Base-by-base conservation (phyloP, 2,888 invertebrate species). In the Torymus aiolomorphi region DNA sequence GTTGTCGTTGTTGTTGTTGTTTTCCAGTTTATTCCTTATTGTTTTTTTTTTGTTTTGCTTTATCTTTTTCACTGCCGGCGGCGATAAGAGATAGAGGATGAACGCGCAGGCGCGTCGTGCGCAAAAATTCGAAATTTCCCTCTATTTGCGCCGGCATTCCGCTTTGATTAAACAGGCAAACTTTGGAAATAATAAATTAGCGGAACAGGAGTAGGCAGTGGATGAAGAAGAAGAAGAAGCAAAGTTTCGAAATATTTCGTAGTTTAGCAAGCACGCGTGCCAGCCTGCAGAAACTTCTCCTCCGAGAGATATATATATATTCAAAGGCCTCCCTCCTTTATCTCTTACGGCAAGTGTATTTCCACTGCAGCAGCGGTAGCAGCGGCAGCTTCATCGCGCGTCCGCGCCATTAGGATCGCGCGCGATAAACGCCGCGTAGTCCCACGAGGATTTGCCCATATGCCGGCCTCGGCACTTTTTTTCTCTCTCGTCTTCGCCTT, bases 181-280 rank as follows among this genome's bases (percentile, higher is more conserved):
- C 31, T 76, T 76, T 42, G 0, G 54, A 76, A 69, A 76, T 76
- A 76, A 76, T 76, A 70, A 76, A 70, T 76, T 70, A 69, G 62
- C 57, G 2, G 12, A 59, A 16, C 13, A 12, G 56, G 3, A 13
- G 69, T 2, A 13, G 14, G 31, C n/a, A 4, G 18, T 13, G 12
- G 0, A 16, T 14, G 18, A 5, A n/a, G 61, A 63, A 56, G 13
- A 73, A 63, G 54, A n/a, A 63, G 52, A 62, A 69, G 62, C 24
- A 62, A 76, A 70, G 69, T 69, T 69, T 69, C 42, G 24, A 76
- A 73, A 73, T 73, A 73, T 73, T 73, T 73, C 63, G 56, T 62
- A 76, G 69, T 76, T 69, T 63, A 54, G 69, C 18, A 54, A 63
- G 67, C 70, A 20, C 18, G 51, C 59, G 31, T n/a, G n/a, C 12